phyloP scores from a whole-genome alignment of 2,888 invertebrate genomes.

The Chalcis sispes region DNA sequence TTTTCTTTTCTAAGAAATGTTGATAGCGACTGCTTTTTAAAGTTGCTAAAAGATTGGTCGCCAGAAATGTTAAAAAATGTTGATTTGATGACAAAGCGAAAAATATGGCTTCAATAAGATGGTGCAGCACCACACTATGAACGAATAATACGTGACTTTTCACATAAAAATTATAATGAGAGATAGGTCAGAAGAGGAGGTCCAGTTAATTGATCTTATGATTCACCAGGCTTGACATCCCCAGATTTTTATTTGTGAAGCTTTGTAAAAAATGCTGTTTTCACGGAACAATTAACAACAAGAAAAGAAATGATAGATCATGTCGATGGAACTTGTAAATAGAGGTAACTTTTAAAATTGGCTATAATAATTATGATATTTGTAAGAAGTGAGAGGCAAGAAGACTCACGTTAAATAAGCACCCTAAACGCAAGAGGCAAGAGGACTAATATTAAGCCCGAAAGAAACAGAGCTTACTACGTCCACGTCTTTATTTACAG shows the following conservation, averaged over 20 bases:
- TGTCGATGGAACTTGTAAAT: neutral
- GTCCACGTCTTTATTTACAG: too few relatives aligned
- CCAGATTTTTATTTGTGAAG: slow-evolving; percentile 7
- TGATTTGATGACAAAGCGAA: too few relatives aligned
- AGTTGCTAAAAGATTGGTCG: slow-evolving; percentile 16
- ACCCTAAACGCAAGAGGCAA: too few relatives aligned
- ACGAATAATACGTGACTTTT: neutral
- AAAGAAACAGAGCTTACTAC: too few relatives aligned
- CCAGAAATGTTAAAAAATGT: too few relatives aligned
- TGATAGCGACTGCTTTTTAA: slow-evolving; percentile 18
- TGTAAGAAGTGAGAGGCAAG: too few relatives aligned
- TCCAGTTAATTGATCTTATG: neutral
- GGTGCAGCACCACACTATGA: neutral
- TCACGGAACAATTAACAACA: neutral
- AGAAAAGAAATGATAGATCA: neutral
- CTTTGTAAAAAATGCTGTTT: slow-evolving; percentile 5
- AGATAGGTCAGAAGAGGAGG: slow-evolving; percentile 3
- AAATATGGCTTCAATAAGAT: too few relatives aligned
- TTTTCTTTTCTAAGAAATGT: slow-evolving; percentile 23
- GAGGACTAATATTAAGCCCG: too few relatives aligned
- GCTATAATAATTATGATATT: too few relatives aligned
- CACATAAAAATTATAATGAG: slow-evolving; percentile 14
- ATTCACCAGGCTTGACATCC: neutral
- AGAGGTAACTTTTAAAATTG: too few relatives aligned
- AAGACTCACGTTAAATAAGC: too few relatives aligned